Evolutionary conservation across 2,888 invertebrate species (phyloP), one percentile per base, ranked within the genome.

Genomic region (Neelides folsomi): DNA sequence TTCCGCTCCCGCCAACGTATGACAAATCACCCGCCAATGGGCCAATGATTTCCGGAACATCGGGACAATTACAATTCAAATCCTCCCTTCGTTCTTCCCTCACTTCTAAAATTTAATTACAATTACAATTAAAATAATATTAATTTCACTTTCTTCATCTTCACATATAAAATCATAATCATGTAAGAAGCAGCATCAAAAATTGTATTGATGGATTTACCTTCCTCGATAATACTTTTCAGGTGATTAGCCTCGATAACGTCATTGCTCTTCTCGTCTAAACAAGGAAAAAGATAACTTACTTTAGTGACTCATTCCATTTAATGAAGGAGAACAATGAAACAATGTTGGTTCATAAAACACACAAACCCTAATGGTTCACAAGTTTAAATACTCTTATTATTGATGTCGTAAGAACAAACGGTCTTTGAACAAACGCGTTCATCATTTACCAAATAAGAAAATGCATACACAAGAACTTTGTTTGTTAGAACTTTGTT

Each of bases 201-300:
- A n/a, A n/a, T 19, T 15, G 8, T 38, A n/a, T 54, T 27, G 27
- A 27, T 27, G 27, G 7, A 27, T 27, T 27, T 27, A 59, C 56
- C 57, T 55, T 57, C 53, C 49, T 56, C 58, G 49, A 51, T 54
- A 55, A 52, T 58, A 55, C 54, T 62, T 49, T 54, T 62, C 38
- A 56, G 47, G 45, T 51, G 53, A 49, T 59, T 59, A 38, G 59
- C 54, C 48, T 59, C 59, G 7, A 48, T 47, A 19, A 50, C 45
- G 43, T 56, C 48, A 20, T 47, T 41, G 37, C 42, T 50, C 36
- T 43, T 47, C 15, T 13, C 49, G 51, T 56, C 51, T 56, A 39
- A 51, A 27, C 15, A 10, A 12, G 13, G 13, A 47, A 36, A 15
- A 45, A 15, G 15, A 15, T 19, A 13, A 37, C 37, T 13, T 6